Base-by-base conservation (phyloP, 2,888 invertebrate genomes). In the Hartigia nigra region DNA sequence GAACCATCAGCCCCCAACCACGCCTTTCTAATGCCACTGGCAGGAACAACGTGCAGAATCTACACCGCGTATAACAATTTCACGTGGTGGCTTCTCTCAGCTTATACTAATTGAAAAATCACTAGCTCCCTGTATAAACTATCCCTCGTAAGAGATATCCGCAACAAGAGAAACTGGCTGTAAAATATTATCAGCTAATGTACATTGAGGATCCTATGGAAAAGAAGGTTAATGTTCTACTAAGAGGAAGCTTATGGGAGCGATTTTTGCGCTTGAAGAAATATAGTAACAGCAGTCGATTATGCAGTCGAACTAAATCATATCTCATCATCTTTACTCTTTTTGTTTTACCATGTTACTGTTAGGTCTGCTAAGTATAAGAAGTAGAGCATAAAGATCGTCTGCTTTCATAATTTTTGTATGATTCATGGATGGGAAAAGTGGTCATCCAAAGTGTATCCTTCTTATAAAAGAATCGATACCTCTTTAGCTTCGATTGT, bases 1-100 rank as follows among this genome's bases (percentile, higher is more conserved):
- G 72, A 74, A 72, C 35, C 74, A 74, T 77, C 69, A 69, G 9
- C 55, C 55, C 23, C 23, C 55, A 80, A 79, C 81, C 80, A 86
- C 82, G 82, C 84, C 84, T 84, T 81, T 81, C 76, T 78, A 82
- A 83, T 81, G 86, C 80, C 75, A 77, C 82, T 84, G 81, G 78
- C 79, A 80, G 74, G 77, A 36, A 39, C 80, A 82, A 83, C 82
- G 75, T 70, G 72, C 72, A 55, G 55, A 5, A 23, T 23, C 23
- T 55, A 55, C 55, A 55, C 55, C 55, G 2, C 23, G 23, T 55
- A 55, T 55, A 55, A 55, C 23, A 55, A 55, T 23, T 55, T 23
- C 55, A 55, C 55, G 55, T 23, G 9, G 23, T 23, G 55, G 23
- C 55, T n/a, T n/a, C n/a, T 55, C 55, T 55, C 55, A 55, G 3